A percentile compares a stretch with the other conserved stretches of the same genome.
Conservation (phyloP, 2,797 vertebrate species). For the Enoplosus armatus region DNA sequence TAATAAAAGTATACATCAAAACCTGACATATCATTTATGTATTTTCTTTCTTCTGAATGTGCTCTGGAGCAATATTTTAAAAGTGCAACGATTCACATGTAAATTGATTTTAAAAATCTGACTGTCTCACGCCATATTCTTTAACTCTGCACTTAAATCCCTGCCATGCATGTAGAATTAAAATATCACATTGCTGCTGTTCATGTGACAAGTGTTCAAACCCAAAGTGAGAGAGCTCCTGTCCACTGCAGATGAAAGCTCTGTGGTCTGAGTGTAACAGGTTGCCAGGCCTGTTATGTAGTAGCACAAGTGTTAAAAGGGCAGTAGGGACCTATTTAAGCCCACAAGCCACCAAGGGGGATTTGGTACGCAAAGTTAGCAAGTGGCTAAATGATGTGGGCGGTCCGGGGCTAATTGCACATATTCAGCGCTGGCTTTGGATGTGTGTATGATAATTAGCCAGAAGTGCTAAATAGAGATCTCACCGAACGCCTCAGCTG, state of each 20-base stretch:
- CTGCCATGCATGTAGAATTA: neutral
- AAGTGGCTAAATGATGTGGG: constrained; percentile 69
- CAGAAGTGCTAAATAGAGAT: constrained; percentile 85
- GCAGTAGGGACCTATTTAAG: constrained; percentile 80
- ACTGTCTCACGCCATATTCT: neutral
- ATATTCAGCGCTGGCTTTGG: constrained; percentile 57
- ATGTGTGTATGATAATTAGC: constrained; percentile 72
- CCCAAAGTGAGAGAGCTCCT: constrained; percentile 41
- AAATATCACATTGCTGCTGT: constrained; percentile 37
- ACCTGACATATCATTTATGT: neutral
- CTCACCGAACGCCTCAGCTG: constrained; percentile 82
- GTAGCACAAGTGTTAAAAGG: constrained; percentile 81
- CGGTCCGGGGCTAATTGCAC: constrained; percentile 66
- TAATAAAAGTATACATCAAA: neutral
- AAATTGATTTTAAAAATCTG: neutral
- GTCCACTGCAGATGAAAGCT: constrained; percentile 58
- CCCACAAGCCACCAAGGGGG: constrained; percentile 65
- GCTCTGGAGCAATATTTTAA: neutral
- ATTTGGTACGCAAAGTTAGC: constrained; percentile 67
- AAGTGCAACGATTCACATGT: no score
- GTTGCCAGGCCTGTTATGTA: constrained; percentile 65
- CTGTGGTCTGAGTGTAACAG: constrained; percentile 50
- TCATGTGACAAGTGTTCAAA: constrained; percentile 55
- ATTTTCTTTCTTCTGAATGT: neutral
- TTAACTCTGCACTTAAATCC: neutral